Percentiles rank a stretch among this genome's conserved stretches.
Evolutionary conservation across 1,140 invertebrate genomes (phyloP).

Genomic region (Listronotus bonariensis): DNA sequence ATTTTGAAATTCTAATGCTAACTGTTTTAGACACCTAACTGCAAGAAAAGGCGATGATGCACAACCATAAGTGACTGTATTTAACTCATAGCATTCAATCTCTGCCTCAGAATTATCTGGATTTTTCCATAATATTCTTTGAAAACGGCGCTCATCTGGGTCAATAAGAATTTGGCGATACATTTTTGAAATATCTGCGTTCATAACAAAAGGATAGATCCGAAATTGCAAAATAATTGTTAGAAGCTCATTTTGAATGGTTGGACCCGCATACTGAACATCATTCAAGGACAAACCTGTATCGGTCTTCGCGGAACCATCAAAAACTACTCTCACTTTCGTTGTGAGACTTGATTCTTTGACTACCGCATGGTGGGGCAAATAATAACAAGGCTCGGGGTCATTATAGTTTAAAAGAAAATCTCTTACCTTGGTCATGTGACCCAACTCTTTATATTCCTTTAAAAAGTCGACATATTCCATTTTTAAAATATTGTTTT

Average conservation of each 20-base stretch:
- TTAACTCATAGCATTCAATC: conserved; percentile 18
- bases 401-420: too few relatives aligned
- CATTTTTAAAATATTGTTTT: too few relatives aligned
- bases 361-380: conserved; percentile 51
- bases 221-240: conserved; percentile 55
- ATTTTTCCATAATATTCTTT: conserved; percentile 44
- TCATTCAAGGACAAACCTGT: conserved; percentile 52
- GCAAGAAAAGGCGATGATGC: conserved; percentile 49
- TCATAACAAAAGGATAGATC: conserved; percentile 46
- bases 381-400: conserved; percentile 32
- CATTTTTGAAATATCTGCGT: conserved; percentile 55
- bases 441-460: too few relatives aligned
- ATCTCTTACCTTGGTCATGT: too few relatives aligned
- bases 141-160: conserved; percentile 41
- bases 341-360: conserved; percentile 39
- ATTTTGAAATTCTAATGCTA: conserved; percentile 39
- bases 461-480: too few relatives aligned
- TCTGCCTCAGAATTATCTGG: not conserved
- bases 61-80: conserved; percentile 49
- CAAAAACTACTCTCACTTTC: conserved; percentile 45
- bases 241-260: conserved; percentile 54
- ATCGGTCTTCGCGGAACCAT: conserved; percentile 42
- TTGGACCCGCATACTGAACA: conserved; percentile 50
- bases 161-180: conserved; percentile 48
- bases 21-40: conserved; percentile 46